These are phyloP conservation scores for Bilobella aurantiaca DNA, from an alignment of 1,140 invertebrate species.

Conservation along the genomic window DNA sequence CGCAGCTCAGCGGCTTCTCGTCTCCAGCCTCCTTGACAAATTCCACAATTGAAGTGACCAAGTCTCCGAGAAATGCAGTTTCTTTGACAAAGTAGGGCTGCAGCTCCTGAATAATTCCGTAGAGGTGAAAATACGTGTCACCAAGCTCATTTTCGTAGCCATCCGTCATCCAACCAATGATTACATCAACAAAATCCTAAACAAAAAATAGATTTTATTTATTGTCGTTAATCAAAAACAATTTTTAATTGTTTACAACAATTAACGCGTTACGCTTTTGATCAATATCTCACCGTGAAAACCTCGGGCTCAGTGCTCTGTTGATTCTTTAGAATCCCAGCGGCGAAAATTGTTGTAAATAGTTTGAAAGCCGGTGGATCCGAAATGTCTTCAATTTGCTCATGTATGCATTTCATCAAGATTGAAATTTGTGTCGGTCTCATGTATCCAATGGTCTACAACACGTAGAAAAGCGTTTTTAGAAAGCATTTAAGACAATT, in stretches of 20 bases:
- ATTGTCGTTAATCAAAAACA: not conserved
- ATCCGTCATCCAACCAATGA: conserved; percentile 33
- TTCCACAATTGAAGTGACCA: conserved; percentile 11
- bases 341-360: not conserved
- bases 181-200: conserved; percentile 28
- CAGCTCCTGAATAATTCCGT: conserved; percentile 11
- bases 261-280: not conserved
- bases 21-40: not conserved
- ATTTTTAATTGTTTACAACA: no score
- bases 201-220: conserved; percentile 9
- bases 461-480: not conserved
- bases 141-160: conserved; percentile 14
- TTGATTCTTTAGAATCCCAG: not conserved
- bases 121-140: not conserved
- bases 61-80: conserved; percentile 12
- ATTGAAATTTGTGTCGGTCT: not conserved
- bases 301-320: not conserved
- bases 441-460: not conserved
- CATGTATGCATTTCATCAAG: not conserved
- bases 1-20: not conserved
- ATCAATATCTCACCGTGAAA: not conserved
- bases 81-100: conserved; percentile 17
- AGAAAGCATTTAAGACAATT: not conserved
- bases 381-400: not conserved
- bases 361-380: not conserved